These are phyloP conservation scores for Opisthograptis luteolata DNA, from an alignment of 2,888 invertebrate genomes.

Conservation along the genomic window DNA sequence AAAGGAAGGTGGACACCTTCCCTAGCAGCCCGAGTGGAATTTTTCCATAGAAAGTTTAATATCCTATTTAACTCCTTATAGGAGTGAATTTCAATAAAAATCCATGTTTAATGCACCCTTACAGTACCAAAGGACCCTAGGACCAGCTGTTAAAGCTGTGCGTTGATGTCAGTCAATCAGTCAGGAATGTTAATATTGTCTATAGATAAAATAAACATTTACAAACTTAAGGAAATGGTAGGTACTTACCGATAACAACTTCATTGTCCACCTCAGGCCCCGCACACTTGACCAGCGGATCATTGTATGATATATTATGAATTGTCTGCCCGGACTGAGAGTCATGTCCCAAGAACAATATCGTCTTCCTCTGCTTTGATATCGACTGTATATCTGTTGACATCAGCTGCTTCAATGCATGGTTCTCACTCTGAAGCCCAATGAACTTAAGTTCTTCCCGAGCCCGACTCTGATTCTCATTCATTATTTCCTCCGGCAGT, in stretches of 20 bases:
- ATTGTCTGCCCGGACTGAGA: conserved; percentile 68
- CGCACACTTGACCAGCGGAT: conserved; percentile 59
- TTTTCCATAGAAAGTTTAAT: too few relatives aligned
- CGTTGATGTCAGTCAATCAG: too few relatives aligned
- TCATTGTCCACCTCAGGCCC: conserved; percentile 48
- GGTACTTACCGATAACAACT: conserved; percentile 57
- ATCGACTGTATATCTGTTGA: conserved; percentile 64
- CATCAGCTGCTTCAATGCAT: conserved; percentile 72
- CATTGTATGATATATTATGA: conserved; percentile 71
- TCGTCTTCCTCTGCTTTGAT: conserved; percentile 69
- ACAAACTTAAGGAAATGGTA: neutral
- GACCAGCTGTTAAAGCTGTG: too few relatives aligned
- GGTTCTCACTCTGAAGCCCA: conserved; percentile 54
- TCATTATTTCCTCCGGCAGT: conserved; percentile 61
- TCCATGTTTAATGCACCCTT: too few relatives aligned
- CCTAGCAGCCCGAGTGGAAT: too few relatives aligned
- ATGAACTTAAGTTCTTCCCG: conserved; percentile 55
- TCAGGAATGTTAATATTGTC: too few relatives aligned
- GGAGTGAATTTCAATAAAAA: too few relatives aligned
- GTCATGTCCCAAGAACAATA: conserved; percentile 66
- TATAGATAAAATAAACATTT: neutral
- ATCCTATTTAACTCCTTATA: too few relatives aligned
- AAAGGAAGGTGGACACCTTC: too few relatives aligned
- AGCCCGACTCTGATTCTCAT: conserved; percentile 56
- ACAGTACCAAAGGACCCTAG: too few relatives aligned